phyloP scores from a whole-genome alignment of 2,113 vertebrate species.

The Oostethus manadensis region DNA sequence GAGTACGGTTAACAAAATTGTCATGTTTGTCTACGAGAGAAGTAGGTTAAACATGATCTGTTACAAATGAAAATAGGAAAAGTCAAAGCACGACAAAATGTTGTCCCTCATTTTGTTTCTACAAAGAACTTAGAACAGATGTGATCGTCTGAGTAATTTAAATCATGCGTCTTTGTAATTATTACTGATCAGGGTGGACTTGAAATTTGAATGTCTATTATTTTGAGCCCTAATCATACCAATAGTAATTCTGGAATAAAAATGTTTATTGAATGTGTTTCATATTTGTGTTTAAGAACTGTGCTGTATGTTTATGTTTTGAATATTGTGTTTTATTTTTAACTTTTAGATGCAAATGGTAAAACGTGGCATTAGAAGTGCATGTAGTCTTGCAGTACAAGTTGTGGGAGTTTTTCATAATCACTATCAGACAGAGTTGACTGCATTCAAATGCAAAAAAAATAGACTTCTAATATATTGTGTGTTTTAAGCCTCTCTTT shows the following conservation, averaged over 20 bases:
- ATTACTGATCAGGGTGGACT: background rate
- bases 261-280: background rate
- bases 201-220: slow-evolving; percentile 12
- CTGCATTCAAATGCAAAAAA: too few species aligned
- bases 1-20: background rate
- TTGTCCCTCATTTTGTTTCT: slow-evolving; percentile 9
- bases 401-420: too few species aligned
- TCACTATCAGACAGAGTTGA: too few species aligned
- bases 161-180: background rate
- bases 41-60: background rate
- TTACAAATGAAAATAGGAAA: slow-evolving; percentile 1
- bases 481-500: too few species aligned
- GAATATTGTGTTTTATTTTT: slow-evolving; percentile 9
- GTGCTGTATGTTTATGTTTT: slow-evolving; percentile 38
- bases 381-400: background rate
- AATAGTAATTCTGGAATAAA: slow-evolving; percentile 2
- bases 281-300: slow-evolving; percentile 10
- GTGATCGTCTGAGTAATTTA: slow-evolving; percentile 1
- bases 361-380: slow-evolving; percentile 3
- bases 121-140: slow-evolving; percentile 4
- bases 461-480: too few species aligned
- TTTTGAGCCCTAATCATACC: slow-evolving; percentile 17
- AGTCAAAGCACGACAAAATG: background rate
- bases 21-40: background rate
- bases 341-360: slow-evolving; percentile 18